Base-by-base conservation (phyloP, 2,113 vertebrate species). In the Chloroceryle aenea region DNA sequence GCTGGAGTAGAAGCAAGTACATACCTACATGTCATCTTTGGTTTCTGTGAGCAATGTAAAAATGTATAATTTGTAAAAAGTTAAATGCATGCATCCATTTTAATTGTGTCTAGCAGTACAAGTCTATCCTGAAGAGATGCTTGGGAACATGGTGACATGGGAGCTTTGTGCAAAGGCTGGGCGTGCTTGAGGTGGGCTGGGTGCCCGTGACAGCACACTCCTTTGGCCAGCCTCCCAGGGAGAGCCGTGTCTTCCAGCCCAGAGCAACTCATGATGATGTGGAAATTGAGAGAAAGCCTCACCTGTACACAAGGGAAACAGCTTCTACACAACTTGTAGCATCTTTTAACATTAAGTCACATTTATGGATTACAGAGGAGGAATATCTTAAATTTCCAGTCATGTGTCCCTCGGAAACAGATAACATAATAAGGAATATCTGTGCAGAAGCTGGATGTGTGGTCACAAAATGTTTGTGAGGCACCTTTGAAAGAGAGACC, bases 81-180 rank as follows among this genome's bases (percentile, higher is more conserved):
- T 73, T 68, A 62, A 80, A 79, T 18, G 18, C 25, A 16, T 9
- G 2, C 7, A 9, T 79, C 14, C 26, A 27, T 13, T 16, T 82
- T 63, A 82, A 78, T 58, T 30, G 36, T 45, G 67, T 85, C 29
- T 47, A 29, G 5, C 36, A 32, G 22, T 36, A 29, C 2, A 2
- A 32, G 29, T 15, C 45, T 76, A 71, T 40, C 18, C 6, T 53
- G 27, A 23, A 52, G 73, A 82, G 58, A 7, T 68, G 20, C 30
- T n/a, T 11, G 16, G 50, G 14, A 40, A 23, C 5, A 1, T 19
- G 38, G 30, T 0, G 0, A 36, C 18, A 10, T 4, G 3, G 66
- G 52, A 62, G 18, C 64, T 89, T 59, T 76, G 34, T 68, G 36
- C 52, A 23, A 38, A 38, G 19, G 18, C 32, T 58, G 27, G 20